Evolutionary conservation across 2,113 vertebrate species (phyloP).

Genomic region (Eurypyga helias): DNA sequence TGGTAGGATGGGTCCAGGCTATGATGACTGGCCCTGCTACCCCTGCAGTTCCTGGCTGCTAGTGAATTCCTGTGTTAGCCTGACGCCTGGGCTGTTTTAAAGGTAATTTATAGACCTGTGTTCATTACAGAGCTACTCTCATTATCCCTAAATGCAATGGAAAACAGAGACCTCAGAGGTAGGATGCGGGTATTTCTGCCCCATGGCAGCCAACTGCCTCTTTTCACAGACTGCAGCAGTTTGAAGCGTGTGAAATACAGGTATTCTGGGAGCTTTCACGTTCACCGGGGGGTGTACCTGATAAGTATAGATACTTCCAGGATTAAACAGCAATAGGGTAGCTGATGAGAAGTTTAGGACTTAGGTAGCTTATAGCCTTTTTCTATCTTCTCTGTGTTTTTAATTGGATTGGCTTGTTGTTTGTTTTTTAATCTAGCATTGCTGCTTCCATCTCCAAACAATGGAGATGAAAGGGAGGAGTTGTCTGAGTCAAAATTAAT

Average conservation of each 20-base stretch:
- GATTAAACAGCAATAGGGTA: background rate
- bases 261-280: background rate
- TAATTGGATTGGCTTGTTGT: background rate
- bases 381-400: background rate
- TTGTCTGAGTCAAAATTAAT: background rate
- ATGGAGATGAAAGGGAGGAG: background rate
- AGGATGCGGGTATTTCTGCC: background rate
- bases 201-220: fast-evolving
- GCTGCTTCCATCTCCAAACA: background rate
- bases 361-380: background rate
- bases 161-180: fast-evolving
- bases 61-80: background rate
- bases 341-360: background rate
- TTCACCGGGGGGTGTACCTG: background rate
- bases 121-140: background rate
- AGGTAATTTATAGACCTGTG: background rate
- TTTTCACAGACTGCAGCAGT: background rate
- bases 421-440: background rate
- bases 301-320: background rate
- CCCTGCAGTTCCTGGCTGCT: fast-evolving
- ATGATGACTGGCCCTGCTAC: background rate
- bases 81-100: background rate
- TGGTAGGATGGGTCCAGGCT: background rate
- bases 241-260: background rate
- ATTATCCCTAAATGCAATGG: fast-evolving